Percentiles rank a stretch among this genome's conserved stretches.
Evolutionary conservation across 2,113 vertebrate genomes (phyloP).

Genomic region (Amblyornis subalaris): DNA sequence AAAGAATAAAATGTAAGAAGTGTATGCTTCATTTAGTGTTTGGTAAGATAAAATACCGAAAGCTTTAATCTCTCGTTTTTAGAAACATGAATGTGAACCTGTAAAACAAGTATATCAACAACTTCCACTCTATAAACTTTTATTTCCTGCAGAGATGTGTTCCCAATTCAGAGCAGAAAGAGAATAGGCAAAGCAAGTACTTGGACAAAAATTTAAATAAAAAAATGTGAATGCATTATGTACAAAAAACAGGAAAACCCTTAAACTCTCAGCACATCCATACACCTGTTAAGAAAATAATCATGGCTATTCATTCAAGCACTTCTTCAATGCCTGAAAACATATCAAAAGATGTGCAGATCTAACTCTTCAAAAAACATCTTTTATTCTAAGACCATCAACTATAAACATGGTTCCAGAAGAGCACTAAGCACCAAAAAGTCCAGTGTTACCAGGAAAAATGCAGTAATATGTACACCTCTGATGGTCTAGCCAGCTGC

Average conservation of each 20-base stretch:
- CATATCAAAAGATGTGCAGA: background rate
- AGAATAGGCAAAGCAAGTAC: background rate
- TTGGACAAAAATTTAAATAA: background rate
- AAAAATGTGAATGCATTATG: background rate
- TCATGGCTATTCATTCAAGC: background rate
- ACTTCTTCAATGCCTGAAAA: background rate
- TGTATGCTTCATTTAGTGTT: background rate
- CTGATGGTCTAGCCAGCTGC: background rate
- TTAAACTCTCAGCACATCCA: background rate
- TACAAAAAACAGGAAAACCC: background rate
- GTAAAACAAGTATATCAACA: background rate
- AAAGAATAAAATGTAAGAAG: background rate
- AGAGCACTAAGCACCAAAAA: background rate
- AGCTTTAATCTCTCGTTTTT: background rate
- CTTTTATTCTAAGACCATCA: background rate
- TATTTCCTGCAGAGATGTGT: background rate
- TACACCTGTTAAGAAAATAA: background rate
- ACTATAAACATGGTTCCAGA: background rate
- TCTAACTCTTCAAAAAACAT: background rate
- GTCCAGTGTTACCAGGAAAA: background rate
- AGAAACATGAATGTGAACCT: background rate
- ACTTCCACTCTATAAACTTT: background rate
- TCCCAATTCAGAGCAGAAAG: background rate
- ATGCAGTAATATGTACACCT: background rate
- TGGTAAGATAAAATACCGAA: background rate